Evolutionary conservation across 2,888 invertebrate species (phyloP).

Genomic region (Chironomus riparius): DNA sequence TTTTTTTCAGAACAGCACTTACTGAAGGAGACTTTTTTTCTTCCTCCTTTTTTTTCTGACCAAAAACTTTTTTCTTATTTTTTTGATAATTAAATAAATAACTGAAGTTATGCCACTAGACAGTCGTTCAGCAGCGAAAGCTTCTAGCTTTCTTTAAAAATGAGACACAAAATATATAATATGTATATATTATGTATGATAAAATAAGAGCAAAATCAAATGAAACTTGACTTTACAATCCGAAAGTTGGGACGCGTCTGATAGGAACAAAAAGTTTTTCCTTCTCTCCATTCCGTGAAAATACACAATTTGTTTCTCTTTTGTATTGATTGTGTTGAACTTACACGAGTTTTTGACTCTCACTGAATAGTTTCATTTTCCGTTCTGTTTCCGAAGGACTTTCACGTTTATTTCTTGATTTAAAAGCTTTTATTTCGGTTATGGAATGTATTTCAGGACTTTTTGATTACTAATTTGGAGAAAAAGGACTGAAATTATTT

Average conservation of each 20-base stretch:
- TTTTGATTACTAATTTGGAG: too few relatives aligned
- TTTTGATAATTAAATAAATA: not conserved
- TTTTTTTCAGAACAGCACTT: not conserved
- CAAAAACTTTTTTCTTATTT: not conserved
- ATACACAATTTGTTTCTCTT: not conserved
- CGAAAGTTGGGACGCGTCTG: slow-evolving; percentile 20
- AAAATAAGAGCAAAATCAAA: not conserved
- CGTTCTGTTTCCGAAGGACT: not conserved
- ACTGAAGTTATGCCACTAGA: not conserved
- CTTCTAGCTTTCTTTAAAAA: too few relatives aligned
- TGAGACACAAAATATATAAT: not conserved
- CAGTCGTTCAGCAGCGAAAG: too few relatives aligned
- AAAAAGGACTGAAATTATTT: too few relatives aligned
- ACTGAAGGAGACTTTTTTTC: not conserved
- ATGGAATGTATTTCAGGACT: too few relatives aligned
- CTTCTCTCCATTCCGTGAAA: not conserved
- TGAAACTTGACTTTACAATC: slow-evolving; percentile 7
- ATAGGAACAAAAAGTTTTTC: not conserved
- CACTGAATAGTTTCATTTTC: not conserved
- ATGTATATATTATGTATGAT: not conserved
- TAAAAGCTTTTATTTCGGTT: too few relatives aligned
- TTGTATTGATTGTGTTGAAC: not conserved
- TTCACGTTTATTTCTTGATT: too few relatives aligned
- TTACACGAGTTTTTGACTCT: not conserved
- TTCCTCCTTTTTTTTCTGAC: not conserved